These are phyloP conservation scores for Aphrophora alni DNA, from an alignment of 2,888 invertebrate genomes.

Conservation along the genomic window DNA sequence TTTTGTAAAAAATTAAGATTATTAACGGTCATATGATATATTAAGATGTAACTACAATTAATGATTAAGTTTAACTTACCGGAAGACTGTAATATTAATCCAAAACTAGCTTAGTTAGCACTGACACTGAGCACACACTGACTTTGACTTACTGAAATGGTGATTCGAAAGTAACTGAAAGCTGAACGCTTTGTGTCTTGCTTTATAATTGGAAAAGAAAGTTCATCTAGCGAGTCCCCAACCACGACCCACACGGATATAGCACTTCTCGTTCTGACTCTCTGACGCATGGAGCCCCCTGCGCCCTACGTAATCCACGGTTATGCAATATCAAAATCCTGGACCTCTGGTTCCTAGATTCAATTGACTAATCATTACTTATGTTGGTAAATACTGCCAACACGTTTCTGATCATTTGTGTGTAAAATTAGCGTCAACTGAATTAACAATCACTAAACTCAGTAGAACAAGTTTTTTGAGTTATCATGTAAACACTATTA, in stretches of 20 bases:
- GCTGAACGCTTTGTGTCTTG: background rate
- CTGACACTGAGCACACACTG: background rate
- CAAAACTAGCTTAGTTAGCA: background rate
- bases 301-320: background rate
- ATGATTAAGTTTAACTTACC: background rate
- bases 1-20: too few relatives aligned
- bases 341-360: background rate
- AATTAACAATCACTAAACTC: too few relatives aligned
- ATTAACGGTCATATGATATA: too few relatives aligned
- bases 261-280: background rate
- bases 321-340: background rate
- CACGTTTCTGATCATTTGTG: too few relatives aligned
- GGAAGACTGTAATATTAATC: background rate
- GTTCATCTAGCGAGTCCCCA: background rate
- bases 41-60: too few relatives aligned
- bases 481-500: too few relatives aligned
- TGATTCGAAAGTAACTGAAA: background rate
- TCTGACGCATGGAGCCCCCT: background rate
- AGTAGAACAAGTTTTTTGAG: too few relatives aligned
- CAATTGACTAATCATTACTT: too few relatives aligned
- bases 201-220: slow-evolving; percentile 9
- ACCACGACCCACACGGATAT: background rate
- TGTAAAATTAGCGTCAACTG: too few relatives aligned
- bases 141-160: background rate
- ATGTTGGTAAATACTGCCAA: too few relatives aligned